Evolutionary conservation across 2,888 invertebrate genomes (phyloP).

Genomic region (Volucella zonaria): DNA sequence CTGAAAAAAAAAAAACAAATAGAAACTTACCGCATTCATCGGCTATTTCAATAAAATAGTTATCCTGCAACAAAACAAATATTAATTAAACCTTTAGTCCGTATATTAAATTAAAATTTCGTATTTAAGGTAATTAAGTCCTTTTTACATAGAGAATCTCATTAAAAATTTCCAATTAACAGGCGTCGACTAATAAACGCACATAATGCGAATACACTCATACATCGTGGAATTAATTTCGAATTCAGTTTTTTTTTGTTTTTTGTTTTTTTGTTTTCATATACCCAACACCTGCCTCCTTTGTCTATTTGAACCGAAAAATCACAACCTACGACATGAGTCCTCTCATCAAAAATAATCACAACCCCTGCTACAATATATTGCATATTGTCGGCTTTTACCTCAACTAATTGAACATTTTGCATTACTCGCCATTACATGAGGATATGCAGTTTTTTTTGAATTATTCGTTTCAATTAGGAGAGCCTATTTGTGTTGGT

Average conservation of each 20-base stretch:
- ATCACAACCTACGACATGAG: constrained; percentile 46
- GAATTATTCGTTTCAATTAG: constrained; percentile 60
- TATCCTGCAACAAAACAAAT: constrained; percentile 58
- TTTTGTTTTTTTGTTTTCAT: constrained; percentile 4
- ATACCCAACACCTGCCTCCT: not conserved
- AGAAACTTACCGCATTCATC: constrained; percentile 9
- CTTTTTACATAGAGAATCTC: constrained; percentile 45
- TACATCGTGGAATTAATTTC: constrained; percentile 37
- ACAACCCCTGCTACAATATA: not conserved
- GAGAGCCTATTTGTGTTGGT: constrained; percentile 30
- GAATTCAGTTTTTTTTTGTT: constrained; percentile 20
- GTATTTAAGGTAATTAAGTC: constrained; percentile 40
- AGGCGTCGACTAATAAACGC: constrained; percentile 59
- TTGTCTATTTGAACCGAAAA: constrained; percentile 32
- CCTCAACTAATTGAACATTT: constrained; percentile 42
- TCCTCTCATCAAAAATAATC: constrained; percentile 17
- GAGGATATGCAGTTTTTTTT: not conserved
- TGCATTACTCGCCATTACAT: constrained; percentile 2
- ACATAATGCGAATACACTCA: not conserved
- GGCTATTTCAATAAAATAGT: constrained; percentile 7
- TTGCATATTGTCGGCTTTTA: not conserved
- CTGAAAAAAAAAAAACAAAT: not conserved
- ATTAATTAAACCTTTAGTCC: constrained; percentile 32
- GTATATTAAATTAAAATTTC: constrained; percentile 22
- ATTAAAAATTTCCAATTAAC: constrained; percentile 71